Percentiles rank a stretch among this genome's conserved stretches.
Evolutionary conservation across 2,797 vertebrate genomes (phyloP).

Genomic region (Danio aesculapii): DNA sequence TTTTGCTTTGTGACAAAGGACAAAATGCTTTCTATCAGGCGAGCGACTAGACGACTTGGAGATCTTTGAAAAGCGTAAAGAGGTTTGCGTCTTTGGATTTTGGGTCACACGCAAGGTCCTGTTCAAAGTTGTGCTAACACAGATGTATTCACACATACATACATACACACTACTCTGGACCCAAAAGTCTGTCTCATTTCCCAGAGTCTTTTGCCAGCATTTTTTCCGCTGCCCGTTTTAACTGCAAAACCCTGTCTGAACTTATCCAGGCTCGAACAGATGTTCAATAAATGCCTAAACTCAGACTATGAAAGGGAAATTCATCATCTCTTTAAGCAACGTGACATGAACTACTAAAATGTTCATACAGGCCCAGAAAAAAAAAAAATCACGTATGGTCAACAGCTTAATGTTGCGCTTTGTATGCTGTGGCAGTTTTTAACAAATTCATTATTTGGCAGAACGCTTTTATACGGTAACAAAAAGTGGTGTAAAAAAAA

Average conservation of each 20-base stretch:
- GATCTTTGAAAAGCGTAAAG: conserved; percentile 17
- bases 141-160: neutral
- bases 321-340: conserved; percentile 5
- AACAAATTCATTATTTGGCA: neutral
- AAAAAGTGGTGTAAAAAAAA: neutral
- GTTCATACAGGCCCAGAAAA: neutral
- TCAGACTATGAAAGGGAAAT: conserved; percentile 13
- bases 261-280: neutral
- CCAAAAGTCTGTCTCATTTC: neutral
- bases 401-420: too few relatives aligned
- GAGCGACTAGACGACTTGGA: conserved; percentile 9
- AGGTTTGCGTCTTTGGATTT: conserved; percentile 28
- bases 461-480: neutral
- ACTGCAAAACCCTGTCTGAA: neutral
- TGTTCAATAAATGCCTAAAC: conserved; percentile 26
- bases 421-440: too few relatives aligned
- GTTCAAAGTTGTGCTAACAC: conserved; percentile 13
- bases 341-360: neutral
- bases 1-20: conserved; percentile 34
- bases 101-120: conserved; percentile 8
- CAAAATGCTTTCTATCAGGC: conserved; percentile 33
- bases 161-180: neutral
- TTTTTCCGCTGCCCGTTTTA: neutral
- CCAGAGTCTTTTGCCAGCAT: neutral
- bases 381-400: too few relatives aligned